Evolutionary conservation across 1,140 invertebrate genomes (phyloP).

Genomic region (Ganaspis sp.): DNA sequence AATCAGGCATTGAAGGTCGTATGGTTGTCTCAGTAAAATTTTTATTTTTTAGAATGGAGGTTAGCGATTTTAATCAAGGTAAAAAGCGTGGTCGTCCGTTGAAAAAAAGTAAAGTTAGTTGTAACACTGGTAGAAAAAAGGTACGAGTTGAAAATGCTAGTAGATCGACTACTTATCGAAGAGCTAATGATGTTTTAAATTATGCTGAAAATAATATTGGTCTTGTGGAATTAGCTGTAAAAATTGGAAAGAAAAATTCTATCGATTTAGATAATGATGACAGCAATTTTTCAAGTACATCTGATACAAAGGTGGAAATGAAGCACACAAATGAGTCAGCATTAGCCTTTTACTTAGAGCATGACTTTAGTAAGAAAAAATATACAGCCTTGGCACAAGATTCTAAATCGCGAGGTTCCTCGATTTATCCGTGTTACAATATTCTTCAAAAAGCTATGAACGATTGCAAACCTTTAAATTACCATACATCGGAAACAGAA

Average conservation of each 20-base stretch:
- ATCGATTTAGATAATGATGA: background rate
- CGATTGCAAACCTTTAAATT: background rate
- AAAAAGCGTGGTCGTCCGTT: background rate
- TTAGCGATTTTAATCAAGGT: background rate
- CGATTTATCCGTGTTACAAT: background rate
- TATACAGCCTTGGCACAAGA: slow-evolving; percentile 9
- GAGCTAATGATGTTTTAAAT: background rate
- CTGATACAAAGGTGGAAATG: background rate
- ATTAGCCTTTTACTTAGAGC: slow-evolving; percentile 28
- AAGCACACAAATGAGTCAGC: slow-evolving; percentile 7
- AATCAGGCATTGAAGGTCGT: no score
- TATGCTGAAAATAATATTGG: background rate
- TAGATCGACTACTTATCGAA: background rate
- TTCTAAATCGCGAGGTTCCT: no score
- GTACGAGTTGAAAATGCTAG: background rate
- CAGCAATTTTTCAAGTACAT: background rate
- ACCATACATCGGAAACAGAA: background rate
- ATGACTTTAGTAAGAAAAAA: background rate
- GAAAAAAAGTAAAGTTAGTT: slow-evolving; percentile 9
- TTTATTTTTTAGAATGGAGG: background rate
- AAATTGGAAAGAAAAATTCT: background rate
- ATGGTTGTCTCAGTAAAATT: no score
- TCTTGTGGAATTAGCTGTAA: background rate
- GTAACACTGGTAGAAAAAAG: slow-evolving; percentile 13
- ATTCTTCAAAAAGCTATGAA: background rate